phyloP scores from a whole-genome alignment of 1,140 invertebrate genomes.

The Drosophila pseudoananassae region DNA sequence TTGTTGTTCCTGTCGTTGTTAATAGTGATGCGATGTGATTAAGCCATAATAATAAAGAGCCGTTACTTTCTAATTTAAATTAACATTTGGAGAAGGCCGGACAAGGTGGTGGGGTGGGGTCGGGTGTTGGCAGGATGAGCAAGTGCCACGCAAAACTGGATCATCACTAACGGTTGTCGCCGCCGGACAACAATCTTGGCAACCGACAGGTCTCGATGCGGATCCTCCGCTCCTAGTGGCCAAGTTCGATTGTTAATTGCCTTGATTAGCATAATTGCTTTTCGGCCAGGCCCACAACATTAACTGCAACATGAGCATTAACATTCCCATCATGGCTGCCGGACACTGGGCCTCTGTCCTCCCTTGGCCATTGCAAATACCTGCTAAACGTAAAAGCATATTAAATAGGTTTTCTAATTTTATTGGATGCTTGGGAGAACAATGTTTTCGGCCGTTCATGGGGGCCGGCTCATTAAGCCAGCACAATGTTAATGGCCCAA shows the following conservation, averaged over 20 bases:
- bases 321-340: conserved; percentile 34
- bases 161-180: conserved; percentile 44
- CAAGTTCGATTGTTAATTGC: conserved; percentile 54
- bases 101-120: not conserved
- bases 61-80: conserved; percentile 79
- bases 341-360: not conserved
- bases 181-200: conserved; percentile 43
- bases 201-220: conserved; percentile 24
- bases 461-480: conserved; percentile 66
- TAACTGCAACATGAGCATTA: conserved; percentile 60
- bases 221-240: conserved; percentile 44
- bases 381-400: conserved; percentile 9
- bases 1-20: conserved; percentile 24
- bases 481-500: conserved; percentile 35
- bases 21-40: conserved; percentile 67
- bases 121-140: conserved; percentile 5
- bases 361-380: conserved; percentile 4
- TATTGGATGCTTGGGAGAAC: conserved; percentile 58
- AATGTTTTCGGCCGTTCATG: conserved; percentile 76
- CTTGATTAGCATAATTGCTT: conserved; percentile 72
- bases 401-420: conserved; percentile 82
- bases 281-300: conserved; percentile 65
- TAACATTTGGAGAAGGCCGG: conserved; percentile 44
- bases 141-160: conserved; percentile 50
- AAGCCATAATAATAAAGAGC: conserved; percentile 79